These are phyloP conservation scores for Hystrix brachyura DNA, from an alignment of 2,113 vertebrate genomes.

Conservation along the genomic window DNA sequence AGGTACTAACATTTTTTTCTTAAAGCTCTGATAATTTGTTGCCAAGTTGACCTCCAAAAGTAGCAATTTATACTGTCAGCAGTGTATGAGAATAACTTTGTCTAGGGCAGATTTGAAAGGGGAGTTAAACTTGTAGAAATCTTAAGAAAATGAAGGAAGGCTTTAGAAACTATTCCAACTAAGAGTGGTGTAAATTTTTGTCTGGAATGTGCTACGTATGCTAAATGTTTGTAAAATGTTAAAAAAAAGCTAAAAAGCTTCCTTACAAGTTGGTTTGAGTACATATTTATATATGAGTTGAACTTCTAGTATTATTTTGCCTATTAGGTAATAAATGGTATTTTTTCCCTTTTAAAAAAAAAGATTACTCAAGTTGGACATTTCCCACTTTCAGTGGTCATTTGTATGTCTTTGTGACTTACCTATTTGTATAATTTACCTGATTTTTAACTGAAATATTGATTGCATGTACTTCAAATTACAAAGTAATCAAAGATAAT, in stretches of 20 bases:
- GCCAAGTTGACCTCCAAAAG: not conserved
- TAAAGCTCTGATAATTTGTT: constrained; percentile 46
- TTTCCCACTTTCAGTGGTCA: not conserved
- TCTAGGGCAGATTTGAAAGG: not conserved
- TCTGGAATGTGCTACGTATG: not conserved
- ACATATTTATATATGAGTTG: not conserved
- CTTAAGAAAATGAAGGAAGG: constrained; percentile 27
- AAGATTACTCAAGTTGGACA: not conserved
- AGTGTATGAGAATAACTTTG: not conserved
- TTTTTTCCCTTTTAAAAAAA: not conserved
- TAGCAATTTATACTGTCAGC: not conserved
- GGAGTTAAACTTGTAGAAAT: not conserved
- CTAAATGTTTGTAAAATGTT: constrained; percentile 26
- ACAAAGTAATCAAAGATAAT: not conserved
- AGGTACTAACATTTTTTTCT: constrained; percentile 10
- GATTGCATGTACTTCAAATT: constrained; percentile 25
- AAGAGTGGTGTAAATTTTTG: constrained; percentile 11
- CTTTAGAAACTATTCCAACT: not conserved
- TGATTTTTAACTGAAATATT: constrained; percentile 6
- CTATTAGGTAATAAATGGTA: not conserved
- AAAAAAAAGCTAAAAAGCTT: constrained; percentile 33
- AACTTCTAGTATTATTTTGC: constrained; percentile 52
- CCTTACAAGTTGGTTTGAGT: constrained; percentile 14
- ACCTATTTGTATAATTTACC: not conserved
- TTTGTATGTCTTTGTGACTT: constrained; percentile 33